These are phyloP conservation scores for Semnornis frantzii DNA, from an alignment of 2,113 vertebrate genomes.

Conservation along the genomic window DNA sequence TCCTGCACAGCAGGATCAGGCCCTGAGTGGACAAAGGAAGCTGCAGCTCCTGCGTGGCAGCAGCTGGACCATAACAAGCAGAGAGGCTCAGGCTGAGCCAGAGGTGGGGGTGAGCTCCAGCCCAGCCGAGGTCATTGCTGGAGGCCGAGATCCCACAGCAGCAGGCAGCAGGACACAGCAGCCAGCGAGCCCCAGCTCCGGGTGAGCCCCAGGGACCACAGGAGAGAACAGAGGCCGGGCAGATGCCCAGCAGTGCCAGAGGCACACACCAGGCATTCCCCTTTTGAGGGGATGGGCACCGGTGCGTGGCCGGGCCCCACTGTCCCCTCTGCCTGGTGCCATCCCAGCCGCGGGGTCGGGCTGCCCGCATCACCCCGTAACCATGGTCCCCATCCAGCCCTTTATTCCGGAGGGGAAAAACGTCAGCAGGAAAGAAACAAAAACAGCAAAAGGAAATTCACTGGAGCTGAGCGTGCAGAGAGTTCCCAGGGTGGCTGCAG, in stretches of 20 bases:
- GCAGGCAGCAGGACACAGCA: not conserved
- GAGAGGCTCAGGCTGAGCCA: not conserved
- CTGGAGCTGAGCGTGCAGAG: not conserved
- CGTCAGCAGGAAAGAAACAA: constrained; percentile 63
- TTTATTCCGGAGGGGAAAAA: constrained; percentile 51
- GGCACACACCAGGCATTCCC: not conserved
- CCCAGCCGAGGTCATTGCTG: constrained; percentile 11
- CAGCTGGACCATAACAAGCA: constrained; percentile 31
- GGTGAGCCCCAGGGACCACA: not conserved
- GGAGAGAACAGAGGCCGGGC: not conserved
- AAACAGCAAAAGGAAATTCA: constrained; percentile 68
- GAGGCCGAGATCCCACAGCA: not conserved
- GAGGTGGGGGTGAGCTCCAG: constrained; percentile 12
- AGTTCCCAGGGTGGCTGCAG: constrained; percentile 30
- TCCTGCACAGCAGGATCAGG: not conserved
- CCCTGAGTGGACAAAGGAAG: not conserved
- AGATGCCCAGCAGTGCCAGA: not conserved
- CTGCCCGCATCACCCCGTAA: not conserved
- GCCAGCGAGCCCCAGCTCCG: not conserved
- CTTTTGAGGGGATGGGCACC: not conserved
- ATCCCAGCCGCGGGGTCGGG: not conserved
- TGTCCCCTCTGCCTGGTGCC: not conserved
- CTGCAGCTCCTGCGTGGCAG: not conserved
- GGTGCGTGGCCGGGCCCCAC: not conserved
- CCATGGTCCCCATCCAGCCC: constrained; percentile 43